These are phyloP conservation scores for Suricata suricatta DNA, from an alignment of 2,113 vertebrate species.

Conservation along the genomic window DNA sequence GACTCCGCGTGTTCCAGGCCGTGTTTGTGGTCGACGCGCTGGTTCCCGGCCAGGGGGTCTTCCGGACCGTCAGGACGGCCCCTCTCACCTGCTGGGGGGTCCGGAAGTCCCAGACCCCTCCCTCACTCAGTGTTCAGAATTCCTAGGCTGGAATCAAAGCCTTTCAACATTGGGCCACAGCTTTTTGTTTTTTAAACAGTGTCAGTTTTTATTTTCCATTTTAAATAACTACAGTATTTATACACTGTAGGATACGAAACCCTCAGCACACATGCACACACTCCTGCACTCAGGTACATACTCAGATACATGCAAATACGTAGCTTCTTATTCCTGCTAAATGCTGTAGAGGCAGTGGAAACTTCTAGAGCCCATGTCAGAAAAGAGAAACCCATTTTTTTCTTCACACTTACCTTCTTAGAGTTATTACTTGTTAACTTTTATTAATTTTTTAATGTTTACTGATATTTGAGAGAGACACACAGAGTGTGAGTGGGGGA, in stretches of 20 bases:
- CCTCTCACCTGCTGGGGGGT: background rate
- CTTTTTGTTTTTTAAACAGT: background rate
- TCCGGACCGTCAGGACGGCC: background rate
- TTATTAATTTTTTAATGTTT: too few relatives aligned
- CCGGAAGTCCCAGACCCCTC: background rate
- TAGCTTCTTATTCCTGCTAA: conserved; percentile 75
- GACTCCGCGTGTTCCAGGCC: fast-evolving
- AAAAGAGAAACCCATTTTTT: conserved; percentile 43
- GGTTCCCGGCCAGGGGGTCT: fast-evolving
- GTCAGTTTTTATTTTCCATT: conserved; percentile 81
- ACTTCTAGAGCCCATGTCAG: conserved; percentile 67
- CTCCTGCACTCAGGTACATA: background rate
- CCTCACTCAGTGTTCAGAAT: background rate
- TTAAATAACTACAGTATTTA: conserved; percentile 86
- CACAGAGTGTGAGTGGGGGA: too few relatives aligned
- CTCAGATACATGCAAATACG: conserved; percentile 59
- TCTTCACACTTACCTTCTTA: conserved; percentile 5
- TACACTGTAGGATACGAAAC: conserved; percentile 78
- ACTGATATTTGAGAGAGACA: too few relatives aligned
- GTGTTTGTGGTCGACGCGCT: fast-evolving
- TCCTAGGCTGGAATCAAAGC: background rate
- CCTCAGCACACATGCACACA: conserved; percentile 76
- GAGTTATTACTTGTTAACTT: background rate
- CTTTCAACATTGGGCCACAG: background rate
- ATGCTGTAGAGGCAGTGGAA: conserved; percentile 81